A percentile compares a stretch with the other conserved stretches of the same genome.
Conservation (phyloP, 2,888 invertebrate genomes). For the Drosophila paranaensis region DNA sequence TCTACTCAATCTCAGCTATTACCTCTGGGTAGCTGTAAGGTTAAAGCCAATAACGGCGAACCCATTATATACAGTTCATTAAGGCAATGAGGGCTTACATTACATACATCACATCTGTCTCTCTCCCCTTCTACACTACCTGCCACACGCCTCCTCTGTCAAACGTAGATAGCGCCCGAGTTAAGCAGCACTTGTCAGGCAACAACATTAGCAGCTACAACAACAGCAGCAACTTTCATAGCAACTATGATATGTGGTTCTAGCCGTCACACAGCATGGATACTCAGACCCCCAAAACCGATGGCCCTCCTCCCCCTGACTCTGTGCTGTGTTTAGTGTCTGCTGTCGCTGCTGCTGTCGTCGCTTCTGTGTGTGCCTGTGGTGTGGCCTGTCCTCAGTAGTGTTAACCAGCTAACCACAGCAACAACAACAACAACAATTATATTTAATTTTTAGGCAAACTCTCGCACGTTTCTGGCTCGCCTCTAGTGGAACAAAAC, state of each 20-base stretch:
- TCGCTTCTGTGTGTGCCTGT: constrained; percentile 34
- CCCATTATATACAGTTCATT: background rate
- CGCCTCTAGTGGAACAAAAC: constrained; percentile 26
- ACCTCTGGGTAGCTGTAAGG: too few relatives aligned
- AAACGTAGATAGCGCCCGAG: background rate
- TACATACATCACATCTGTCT: background rate
- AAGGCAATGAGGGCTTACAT: background rate
- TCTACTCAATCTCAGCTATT: too few relatives aligned
- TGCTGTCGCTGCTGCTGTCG: constrained; percentile 52
- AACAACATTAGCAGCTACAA: constrained; percentile 25
- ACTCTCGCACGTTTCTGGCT: constrained; percentile 61
- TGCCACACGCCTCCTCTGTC: constrained; percentile 17
- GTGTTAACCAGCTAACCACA: constrained; percentile 62
- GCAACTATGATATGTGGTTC: constrained; percentile 64
- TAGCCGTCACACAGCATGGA: constrained; percentile 36
- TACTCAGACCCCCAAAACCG: constrained; percentile 8
- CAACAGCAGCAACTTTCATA: constrained; percentile 25
- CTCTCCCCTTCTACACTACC: background rate
- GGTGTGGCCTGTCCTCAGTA: constrained; percentile 48
- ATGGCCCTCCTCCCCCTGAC: background rate
- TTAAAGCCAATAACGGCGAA: too few relatives aligned
- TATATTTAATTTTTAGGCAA: constrained; percentile 78
- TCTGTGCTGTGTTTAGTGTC: constrained; percentile 5
- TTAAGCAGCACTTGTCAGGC: constrained; percentile 45
- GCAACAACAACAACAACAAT: constrained; percentile 62